Evolutionary conservation across 2,888 invertebrate species (phyloP), one percentile per base, ranked within the genome.

Genomic region (Hirtodrosophila trivittata): DNA sequence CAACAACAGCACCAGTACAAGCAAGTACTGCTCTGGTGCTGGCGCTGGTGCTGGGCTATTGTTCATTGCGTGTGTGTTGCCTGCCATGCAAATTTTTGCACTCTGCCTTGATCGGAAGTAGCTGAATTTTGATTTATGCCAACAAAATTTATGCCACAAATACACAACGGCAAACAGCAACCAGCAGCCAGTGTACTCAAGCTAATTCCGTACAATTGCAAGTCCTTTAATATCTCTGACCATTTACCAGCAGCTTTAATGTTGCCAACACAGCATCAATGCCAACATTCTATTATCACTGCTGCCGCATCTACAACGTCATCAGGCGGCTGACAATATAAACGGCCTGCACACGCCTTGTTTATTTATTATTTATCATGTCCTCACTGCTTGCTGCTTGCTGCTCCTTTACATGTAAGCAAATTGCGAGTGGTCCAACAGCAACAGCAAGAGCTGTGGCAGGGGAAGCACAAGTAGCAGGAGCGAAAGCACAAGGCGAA

Each of bases 121-220:
- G 84, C 86, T 87, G 84, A 82, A 87, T 86, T 90, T 90, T 90
- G 90, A 90, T 90, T 90, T 90, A 90, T 90, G 89, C 86, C 81
- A 86, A 75, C 82, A 72, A 87, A 89, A 87, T 88, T 88, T 86
- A 86, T 86, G 80, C 84, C 78, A 86, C 54, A 65, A 41, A 51
- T 55, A 70, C 55, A 49, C 52, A 35, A 55, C 66, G 50, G 33
- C 26, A 33, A 39, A 33, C 51, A 59, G 41, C 42, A 58, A 26
- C 5, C 8, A 30, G 28, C 35, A 42, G 42, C 35, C 32, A 39
- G 13, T n/a, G 30, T 6, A 9, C 51, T 38, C 28, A 26, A 37
- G 43, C 41, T 12, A 3, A 26, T 35, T 38, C 10, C 13, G 39
- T 21, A 18, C 18, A 21, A 21, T 21, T 21, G 5, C 39, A 33